Evolutionary conservation across 2,888 invertebrate genomes (phyloP).

Genomic region (Bimastos eiseni): DNA sequence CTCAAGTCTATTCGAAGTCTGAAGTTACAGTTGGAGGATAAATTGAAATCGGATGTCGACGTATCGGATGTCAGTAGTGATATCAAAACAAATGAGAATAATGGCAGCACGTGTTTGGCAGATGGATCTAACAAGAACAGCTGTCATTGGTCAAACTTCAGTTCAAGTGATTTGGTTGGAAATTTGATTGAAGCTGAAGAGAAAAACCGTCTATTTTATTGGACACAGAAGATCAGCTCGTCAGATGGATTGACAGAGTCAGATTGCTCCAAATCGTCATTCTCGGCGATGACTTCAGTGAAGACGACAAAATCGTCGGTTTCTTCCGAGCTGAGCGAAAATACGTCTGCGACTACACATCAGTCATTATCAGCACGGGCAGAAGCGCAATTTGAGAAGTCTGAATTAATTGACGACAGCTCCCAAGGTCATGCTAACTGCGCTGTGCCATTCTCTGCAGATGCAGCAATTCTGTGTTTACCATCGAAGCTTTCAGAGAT

Average conservation of each 20-base stretch:
- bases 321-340: neutral
- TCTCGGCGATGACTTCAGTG: neutral
- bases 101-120: neutral
- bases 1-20: conserved; percentile 2
- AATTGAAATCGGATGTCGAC: neutral
- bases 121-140: neutral
- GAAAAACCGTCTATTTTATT: neutral
- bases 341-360: neutral
- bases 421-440: too few relatives aligned
- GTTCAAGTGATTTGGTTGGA: neutral
- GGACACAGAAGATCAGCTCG: neutral
- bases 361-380: neutral
- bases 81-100: neutral
- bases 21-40: neutral
- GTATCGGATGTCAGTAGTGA: neutral
- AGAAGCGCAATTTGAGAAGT: neutral
- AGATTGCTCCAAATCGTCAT: neutral
- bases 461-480: neutral
- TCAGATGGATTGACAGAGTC: neutral
- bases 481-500: neutral
- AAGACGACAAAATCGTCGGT: neutral
- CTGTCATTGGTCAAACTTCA: neutral
- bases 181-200: neutral
- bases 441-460: too few relatives aligned
- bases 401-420: too few relatives aligned